Conservation (phyloP, 1,140 invertebrate genomes). For the Tetramorium parvispinum region DNA sequence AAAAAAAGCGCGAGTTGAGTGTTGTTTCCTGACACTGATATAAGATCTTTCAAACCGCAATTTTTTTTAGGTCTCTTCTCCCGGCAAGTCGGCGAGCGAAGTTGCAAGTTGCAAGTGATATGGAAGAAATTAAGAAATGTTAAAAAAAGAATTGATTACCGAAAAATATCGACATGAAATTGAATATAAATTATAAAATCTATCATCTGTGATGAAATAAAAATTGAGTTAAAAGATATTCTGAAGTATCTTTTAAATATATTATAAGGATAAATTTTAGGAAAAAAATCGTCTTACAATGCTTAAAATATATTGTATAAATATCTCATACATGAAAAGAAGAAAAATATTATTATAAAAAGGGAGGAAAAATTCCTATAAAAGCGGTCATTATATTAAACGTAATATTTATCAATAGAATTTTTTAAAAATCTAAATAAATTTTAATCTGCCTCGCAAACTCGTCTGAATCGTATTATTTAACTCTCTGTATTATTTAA, state of each 20-base stretch:
- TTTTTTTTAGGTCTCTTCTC: conserved; percentile 17
- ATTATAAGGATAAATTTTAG: not conserved
- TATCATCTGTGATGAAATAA: not conserved
- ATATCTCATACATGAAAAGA: not conserved
- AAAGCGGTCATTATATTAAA: too few relatives aligned
- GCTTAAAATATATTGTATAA: not conserved
- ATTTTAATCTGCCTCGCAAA: not conserved
- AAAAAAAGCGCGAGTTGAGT: not conserved
- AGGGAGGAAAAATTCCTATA: too few relatives aligned
- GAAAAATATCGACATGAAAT: not conserved
- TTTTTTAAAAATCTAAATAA: not conserved
- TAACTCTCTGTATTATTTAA: not conserved
- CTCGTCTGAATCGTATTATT: not conserved
- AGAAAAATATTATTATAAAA: too few relatives aligned
- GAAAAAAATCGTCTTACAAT: not conserved
- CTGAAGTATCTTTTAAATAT: not conserved
- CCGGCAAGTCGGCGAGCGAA: not conserved
- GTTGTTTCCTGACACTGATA: conserved; percentile 13
- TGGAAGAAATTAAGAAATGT: not conserved
- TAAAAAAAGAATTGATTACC: not conserved
- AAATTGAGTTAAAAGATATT: not conserved
- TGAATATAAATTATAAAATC: not conserved
- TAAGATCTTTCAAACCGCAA: not conserved
- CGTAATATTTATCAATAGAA: not conserved
- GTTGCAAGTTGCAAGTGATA: not conserved